Percentiles rank a stretch among this genome's conserved stretches.
phyloP scores from a whole-genome alignment of 2,797 vertebrate species.

The Peromyscus aztecus region DNA sequence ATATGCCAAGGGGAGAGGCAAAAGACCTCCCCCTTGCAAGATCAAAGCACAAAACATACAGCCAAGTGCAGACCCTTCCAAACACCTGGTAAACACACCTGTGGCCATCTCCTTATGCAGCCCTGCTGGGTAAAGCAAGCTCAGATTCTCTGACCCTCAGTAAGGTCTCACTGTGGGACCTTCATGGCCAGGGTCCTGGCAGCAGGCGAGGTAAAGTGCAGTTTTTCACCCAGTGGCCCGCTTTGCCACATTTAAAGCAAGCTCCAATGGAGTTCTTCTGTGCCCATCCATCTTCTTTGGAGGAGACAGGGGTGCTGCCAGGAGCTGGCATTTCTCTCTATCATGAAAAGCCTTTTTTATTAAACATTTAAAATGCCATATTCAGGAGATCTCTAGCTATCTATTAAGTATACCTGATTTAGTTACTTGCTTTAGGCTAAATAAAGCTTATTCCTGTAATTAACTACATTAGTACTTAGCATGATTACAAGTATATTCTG shows the following conservation, averaged over 20 bases:
- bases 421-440: background rate
- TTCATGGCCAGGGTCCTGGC: background rate
- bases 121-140: too few species aligned
- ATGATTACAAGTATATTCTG: background rate
- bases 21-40: too few species aligned
- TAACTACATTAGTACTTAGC: background rate
- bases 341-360: background rate
- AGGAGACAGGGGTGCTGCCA: background rate
- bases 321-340: background rate
- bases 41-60: too few species aligned
- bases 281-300: background rate
- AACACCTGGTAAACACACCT: too few species aligned
- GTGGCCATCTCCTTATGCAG: too few species aligned
- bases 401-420: background rate
- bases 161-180: too few species aligned
- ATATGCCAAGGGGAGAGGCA: too few species aligned
- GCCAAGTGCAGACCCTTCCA: too few species aligned
- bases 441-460: background rate
- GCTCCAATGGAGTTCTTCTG: background rate
- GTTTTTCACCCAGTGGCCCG: background rate
- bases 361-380: background rate
- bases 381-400: background rate
- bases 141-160: too few species aligned
- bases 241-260: background rate
- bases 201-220: background rate